Evolutionary conservation across 2,797 vertebrate species (phyloP), one percentile per base, ranked within the genome.

Genomic region (Falco concolor): DNA sequence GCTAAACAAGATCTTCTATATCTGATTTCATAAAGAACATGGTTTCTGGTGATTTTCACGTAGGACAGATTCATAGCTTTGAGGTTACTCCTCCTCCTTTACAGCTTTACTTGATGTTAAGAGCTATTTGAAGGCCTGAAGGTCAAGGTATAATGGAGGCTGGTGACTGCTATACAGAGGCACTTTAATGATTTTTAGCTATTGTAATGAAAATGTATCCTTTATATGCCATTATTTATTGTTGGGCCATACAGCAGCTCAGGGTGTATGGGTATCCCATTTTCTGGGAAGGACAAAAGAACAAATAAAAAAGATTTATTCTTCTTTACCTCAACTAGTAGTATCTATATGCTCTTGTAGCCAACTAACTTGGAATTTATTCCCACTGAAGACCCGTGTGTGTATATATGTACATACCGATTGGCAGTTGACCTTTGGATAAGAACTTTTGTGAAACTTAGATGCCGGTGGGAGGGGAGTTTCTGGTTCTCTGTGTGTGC

Each of bases 401-500:
- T 96, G 69, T 93, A 52, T 95, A 78, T 91, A 92, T 84, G 83
- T 95, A 95, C 80, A 93, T 89, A 87, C 56, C 25, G 25, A 94
- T 77, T 95, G 80, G 88, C 83, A 89, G 87, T 25, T 97, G 95
- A 96, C 96, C 95, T 97, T 96, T 96, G 91, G 68, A 95, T 83
- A 89, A 84, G 91, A 96, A 92, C 77, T 95, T 95, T 52, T 89
- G 90, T 95, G 95, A 83, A 89, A 88, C 94, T 92, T 84, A 65
- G 53, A 70, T 80, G 64, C 64, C 64, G 6, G 67, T 77, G 90
- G 77, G 72, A 89, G 79, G 74, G 77, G 84, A 86, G 12, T 84
- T 93, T 90, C 90, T 90, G 70, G 15, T 52, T 94, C 57, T 61
- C 38, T 74, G 25, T 95, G 83, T 94, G 28, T 92, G 81, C 56